Base-by-base conservation (phyloP, 2,888 invertebrate species). In the Coenonympha arcania region DNA sequence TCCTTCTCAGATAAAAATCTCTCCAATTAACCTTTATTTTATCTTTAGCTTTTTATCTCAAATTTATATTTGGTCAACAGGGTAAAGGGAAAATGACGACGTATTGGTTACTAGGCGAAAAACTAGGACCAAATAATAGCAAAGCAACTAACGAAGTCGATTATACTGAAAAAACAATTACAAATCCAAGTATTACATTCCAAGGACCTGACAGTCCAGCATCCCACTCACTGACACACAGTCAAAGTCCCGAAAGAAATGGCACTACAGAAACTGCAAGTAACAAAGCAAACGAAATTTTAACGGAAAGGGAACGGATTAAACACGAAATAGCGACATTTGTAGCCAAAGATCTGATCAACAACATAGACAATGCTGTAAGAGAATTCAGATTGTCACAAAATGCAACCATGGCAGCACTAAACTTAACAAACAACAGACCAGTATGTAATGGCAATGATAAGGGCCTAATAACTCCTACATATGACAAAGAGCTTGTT, bases 31-130 rank as follows among this genome's bases (percentile, higher is more conserved):
- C 26, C 5, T 26, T 26, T 26, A 8, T 6, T 26, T 26, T 6
- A 26, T 8, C 5, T 26, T 26, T 5, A 5, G 8, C 9, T 26
- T 26, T n/a, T 34, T 34, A 4, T 5, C 6, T 16, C 4, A 3
- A 33, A 16, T 2, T 9, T 9, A 34, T 36, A 36, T 2, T 19
- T 37, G 45, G 39, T 51, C 39, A 73, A 39, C 78, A 94, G 93
- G 95, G 96, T 1, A 96, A 96, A 81, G 95, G 95, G 1, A 92
- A 90, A 68, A 93, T 95, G 92, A 89, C 90, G 24, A 96, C 96
- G 0, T 96, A 94, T 69, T 96, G 96, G 96, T 79, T 96, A 48
- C 84, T 91, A 28, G 94, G 94, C 9, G 95, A 95, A 66, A 74
- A 65, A 46, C 62, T 70, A 15, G 58, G 64, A 9, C 61, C 60